Conservation (phyloP, 2,113 vertebrate species). For the Xerus inauris region DNA sequence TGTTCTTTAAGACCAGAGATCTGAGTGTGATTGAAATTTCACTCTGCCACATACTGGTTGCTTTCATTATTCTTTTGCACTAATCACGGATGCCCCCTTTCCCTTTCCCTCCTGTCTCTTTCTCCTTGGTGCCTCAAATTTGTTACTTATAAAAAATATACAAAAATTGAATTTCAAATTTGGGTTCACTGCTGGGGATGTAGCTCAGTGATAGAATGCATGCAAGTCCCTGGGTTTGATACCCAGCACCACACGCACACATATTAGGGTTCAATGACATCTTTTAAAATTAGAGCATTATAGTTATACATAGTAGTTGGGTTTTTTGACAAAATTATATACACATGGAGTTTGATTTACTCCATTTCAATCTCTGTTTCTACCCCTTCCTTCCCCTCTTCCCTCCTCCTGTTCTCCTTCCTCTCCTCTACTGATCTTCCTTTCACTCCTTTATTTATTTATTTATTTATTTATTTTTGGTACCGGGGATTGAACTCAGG, state of each 20-base stretch:
- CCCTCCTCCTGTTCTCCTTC: too few species aligned
- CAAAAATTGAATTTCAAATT: conserved; percentile 17
- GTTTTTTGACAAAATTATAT: too few species aligned
- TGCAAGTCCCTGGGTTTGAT: background rate
- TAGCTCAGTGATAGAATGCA: background rate
- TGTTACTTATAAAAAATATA: background rate
- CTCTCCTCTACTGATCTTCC: too few species aligned
- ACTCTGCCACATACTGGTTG: background rate
- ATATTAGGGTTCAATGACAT: background rate
- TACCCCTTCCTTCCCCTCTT: too few species aligned
- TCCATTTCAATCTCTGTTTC: too few species aligned
- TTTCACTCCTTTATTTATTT: too few species aligned
- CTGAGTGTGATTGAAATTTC: background rate
- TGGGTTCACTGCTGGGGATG: background rate
- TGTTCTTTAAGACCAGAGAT: background rate
- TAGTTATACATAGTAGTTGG: background rate
- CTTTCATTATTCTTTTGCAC: background rate
- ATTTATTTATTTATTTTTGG: too few species aligned
- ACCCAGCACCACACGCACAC: background rate
- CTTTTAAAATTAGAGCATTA: background rate
- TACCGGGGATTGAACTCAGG: too few species aligned
- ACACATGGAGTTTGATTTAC: too few species aligned
- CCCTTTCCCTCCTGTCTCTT: too few species aligned
- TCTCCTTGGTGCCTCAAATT: background rate
- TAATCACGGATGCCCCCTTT: background rate